These are phyloP conservation scores for Latrodectus hesperus DNA, from an alignment of 2,888 invertebrate genomes.

Conservation along the genomic window DNA sequence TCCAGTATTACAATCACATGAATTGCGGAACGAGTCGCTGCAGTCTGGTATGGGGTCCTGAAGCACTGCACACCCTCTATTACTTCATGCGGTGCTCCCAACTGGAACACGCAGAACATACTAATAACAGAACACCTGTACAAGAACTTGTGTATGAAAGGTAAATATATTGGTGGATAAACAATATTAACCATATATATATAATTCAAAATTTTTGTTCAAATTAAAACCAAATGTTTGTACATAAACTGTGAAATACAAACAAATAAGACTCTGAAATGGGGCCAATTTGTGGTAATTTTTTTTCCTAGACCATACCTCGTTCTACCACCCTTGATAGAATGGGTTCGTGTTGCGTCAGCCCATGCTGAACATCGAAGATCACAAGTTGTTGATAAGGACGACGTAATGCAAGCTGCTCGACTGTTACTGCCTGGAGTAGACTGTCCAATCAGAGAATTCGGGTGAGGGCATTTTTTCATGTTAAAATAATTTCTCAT, in stretches of 20 bases:
- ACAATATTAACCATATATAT: too few species aligned
- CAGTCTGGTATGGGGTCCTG: constrained; percentile 76
- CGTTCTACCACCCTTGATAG: constrained; percentile 90
- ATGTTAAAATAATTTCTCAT: too few species aligned
- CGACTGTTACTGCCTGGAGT: constrained; percentile 88
- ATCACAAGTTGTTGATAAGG: constrained; percentile 85
- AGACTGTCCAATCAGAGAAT: constrained; percentile 88
- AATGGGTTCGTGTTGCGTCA: constrained; percentile 89
- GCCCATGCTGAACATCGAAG: constrained; percentile 87
- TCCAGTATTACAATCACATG: constrained; percentile 71
- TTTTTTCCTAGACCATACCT: constrained; percentile 82
- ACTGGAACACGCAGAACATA: constrained; percentile 81
- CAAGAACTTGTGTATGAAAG: constrained; percentile 87
- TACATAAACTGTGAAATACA: too few species aligned
- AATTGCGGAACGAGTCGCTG: constrained; percentile 23
- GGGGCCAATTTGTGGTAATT: too few species aligned
- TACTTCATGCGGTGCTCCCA: constrained; percentile 95
- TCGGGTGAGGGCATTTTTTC: constrained; percentile 77
- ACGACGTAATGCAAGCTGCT: constrained; percentile 92
- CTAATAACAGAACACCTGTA: constrained; percentile 30
- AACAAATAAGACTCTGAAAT: too few species aligned
- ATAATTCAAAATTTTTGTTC: too few species aligned
- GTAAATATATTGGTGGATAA: constrained; percentile 14
- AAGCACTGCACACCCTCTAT: constrained; percentile 87
- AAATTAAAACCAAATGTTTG: too few species aligned